phyloP scores from a whole-genome alignment of 2,113 vertebrate genomes.

The Osmerus eperlanus region DNA sequence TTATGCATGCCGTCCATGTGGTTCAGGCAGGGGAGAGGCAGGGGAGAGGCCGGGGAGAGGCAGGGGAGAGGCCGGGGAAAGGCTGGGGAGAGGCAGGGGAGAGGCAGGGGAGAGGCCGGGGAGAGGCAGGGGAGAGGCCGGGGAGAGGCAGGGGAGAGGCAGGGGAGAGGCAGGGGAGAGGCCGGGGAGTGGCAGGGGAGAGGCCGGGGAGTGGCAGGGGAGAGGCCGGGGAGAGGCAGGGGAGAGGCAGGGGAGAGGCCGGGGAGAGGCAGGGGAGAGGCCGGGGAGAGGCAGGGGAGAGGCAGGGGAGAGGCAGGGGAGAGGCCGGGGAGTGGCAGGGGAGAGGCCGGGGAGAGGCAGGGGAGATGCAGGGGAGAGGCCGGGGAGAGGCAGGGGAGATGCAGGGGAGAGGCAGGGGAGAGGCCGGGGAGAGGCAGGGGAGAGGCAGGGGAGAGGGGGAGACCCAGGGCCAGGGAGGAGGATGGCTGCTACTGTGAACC shows the following conservation, averaged over 20 bases:
- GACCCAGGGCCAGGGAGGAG: neutral
- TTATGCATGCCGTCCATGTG: too few relatives aligned
- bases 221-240: neutral
- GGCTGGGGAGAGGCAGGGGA: neutral
- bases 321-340: neutral
- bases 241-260: too few relatives aligned
- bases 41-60: too few relatives aligned
- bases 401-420: too few relatives aligned
- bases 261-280: too few relatives aligned
- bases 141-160: neutral
- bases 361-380: too few relatives aligned
- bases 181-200: neutral
- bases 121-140: too few relatives aligned
- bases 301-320: neutral
- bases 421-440: neutral
- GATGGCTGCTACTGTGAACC: constrained; percentile 21
- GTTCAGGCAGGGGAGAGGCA: neutral
- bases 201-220: neutral
- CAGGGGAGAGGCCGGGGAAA: too few relatives aligned
- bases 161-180: neutral
- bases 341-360: too few relatives aligned
- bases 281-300: too few relatives aligned
- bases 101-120: neutral
- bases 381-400: too few relatives aligned
- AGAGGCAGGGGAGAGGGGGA: neutral